A percentile compares a stretch with the other conserved stretches of the same genome.
These are phyloP conservation scores for Neotragus moschatus DNA, from an alignment of 2,113 vertebrate genomes.

Conservation along the genomic window DNA sequence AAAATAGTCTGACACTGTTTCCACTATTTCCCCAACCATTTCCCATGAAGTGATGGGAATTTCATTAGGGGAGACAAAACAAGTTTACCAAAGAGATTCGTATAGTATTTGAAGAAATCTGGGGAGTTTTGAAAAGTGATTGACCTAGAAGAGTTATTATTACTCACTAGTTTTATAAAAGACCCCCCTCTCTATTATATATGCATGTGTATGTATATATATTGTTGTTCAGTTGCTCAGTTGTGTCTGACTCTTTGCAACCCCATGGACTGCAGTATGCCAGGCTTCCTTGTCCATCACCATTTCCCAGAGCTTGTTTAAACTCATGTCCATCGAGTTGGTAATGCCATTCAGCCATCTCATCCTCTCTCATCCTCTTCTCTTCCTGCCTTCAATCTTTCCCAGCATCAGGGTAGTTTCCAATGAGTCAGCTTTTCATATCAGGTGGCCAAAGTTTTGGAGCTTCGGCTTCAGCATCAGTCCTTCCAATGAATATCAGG, in stretches of 20 bases:
- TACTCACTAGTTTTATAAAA: background rate
- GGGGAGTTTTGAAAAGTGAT: background rate
- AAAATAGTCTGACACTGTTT: too few relatives aligned
- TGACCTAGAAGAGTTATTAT: background rate
- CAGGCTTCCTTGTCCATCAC: background rate
- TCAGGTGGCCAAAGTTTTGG: background rate
- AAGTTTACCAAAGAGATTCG: background rate
- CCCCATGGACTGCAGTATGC: background rate
- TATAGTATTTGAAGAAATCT: conserved; percentile 14
- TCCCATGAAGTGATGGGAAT: background rate
- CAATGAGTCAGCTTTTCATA: background rate
- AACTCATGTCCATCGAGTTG: background rate
- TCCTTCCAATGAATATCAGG: background rate
- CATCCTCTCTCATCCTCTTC: background rate
- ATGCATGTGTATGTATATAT: background rate
- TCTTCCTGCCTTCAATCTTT: background rate
- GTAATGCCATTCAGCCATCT: background rate
- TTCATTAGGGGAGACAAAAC: background rate
- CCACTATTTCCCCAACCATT: too few relatives aligned
- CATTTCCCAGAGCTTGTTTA: background rate
- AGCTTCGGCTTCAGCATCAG: background rate
- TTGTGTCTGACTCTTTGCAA: background rate
- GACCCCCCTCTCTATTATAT: background rate
- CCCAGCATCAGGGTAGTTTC: background rate
- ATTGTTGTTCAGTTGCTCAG: background rate